These are phyloP conservation scores for Callaeas wilsoni DNA, from an alignment of 2,113 vertebrate species.

Conservation along the genomic window DNA sequence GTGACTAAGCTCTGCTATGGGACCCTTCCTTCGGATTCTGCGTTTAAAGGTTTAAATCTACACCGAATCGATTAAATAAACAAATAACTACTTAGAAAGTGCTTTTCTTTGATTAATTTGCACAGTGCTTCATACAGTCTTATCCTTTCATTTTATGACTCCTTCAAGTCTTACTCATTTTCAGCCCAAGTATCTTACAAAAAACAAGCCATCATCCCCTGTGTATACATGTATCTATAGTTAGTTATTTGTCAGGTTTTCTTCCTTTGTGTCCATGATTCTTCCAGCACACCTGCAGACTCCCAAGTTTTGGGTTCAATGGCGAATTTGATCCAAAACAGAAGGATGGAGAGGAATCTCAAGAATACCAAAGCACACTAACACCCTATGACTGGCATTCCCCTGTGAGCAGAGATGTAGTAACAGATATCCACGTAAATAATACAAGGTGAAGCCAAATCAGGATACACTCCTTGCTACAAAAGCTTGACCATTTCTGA, in stretches of 20 bases:
- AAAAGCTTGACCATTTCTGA: neutral
- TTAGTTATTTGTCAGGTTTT: neutral
- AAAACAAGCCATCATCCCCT: neutral
- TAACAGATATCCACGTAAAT: neutral
- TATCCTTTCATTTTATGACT: neutral
- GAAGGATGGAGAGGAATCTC: neutral
- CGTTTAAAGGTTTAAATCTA: neutral
- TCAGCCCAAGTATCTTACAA: neutral
- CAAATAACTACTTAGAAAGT: neutral
- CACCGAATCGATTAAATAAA: neutral
- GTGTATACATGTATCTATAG: rapidly evolving
- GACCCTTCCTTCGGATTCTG: neutral
- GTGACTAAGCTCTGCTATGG: neutral
- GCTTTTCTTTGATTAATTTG: neutral
- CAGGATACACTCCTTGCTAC: neutral
- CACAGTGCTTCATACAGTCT: neutral
- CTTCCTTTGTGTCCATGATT: neutral
- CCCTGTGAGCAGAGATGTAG: neutral
- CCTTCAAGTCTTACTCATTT: neutral
- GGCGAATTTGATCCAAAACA: neutral
- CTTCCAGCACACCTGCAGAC: neutral
- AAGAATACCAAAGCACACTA: neutral
- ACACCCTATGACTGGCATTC: neutral
- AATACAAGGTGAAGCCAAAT: neutral
- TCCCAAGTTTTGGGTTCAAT: neutral